A percentile compares a stretch with the other conserved stretches of the same genome.
phyloP scores from a whole-genome alignment of 2,888 invertebrate genomes.

The Orchesella flavescens region DNA sequence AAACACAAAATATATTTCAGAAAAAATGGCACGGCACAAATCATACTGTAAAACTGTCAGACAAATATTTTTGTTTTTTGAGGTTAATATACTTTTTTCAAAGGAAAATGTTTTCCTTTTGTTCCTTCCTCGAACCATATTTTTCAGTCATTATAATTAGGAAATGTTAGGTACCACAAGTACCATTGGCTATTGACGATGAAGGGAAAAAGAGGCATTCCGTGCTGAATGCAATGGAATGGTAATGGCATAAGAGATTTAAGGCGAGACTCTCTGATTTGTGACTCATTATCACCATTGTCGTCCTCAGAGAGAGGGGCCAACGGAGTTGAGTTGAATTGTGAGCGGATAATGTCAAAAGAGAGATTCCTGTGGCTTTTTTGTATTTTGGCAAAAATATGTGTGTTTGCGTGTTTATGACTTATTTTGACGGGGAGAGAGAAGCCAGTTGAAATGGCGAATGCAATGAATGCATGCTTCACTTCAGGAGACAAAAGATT shows the following conservation, averaged over 20 bases:
- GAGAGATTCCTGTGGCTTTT: constrained; percentile 40
- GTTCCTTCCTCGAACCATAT: constrained; percentile 30
- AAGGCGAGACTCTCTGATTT: constrained; percentile 21
- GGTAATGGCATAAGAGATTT: too few relatives aligned
- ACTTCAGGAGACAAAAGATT: neutral
- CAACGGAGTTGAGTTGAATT: neutral
- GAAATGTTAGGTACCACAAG: constrained; percentile 6
- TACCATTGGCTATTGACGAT: too few relatives aligned
- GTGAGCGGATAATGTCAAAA: neutral
- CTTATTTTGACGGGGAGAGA: constrained; percentile 43
- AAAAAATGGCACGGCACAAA: neutral
- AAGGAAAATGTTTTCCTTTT: constrained; percentile 13
- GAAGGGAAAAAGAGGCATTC: too few relatives aligned
- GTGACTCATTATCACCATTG: constrained; percentile 47
- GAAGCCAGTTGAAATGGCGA: neutral
- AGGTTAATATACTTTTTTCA: neutral
- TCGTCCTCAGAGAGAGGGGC: constrained; percentile 6
- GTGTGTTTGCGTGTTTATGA: constrained; percentile 44
- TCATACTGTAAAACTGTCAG: constrained; percentile 38
- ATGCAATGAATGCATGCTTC: neutral
- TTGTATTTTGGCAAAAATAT: neutral
- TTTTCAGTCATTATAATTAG: constrained; percentile 17
- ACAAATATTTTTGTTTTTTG: constrained; percentile 34
- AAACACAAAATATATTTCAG: neutral
- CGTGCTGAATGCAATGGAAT: too few relatives aligned